Base-by-base conservation (phyloP, 2,888 invertebrate genomes). In the Zootermopsis nevadensis region DNA sequence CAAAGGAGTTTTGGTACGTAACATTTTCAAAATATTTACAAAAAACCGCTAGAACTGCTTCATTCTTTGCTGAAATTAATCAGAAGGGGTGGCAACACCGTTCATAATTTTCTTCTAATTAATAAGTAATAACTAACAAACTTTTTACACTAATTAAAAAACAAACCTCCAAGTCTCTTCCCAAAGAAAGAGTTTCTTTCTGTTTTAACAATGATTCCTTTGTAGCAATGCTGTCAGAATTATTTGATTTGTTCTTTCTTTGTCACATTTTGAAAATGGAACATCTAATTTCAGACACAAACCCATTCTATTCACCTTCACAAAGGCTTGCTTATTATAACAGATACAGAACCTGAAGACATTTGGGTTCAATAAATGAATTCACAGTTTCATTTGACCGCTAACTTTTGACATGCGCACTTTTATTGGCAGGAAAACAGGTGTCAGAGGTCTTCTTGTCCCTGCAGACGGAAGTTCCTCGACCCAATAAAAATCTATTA, bases 101-200 rank as follows among this genome's bases (percentile, higher is more conserved):
- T 22, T 74, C 82, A 76, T 38, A 76, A n/a, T 60, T 80, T 67
- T 69, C 80, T 82, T 69, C 80, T 83, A 81, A 80, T 80, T 82
- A 85, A 83, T 85, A 77, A 85, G 76, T 83, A 74, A 85, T 85
- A 83, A 82, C 85, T 85, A 85, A 85, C 83, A 85, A 83, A 82
- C 83, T 83, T 74, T 85, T 60, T 85, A 85, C 85, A 85, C 83
- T 83, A 81, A 81, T 83, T 81, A 81, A 77, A 83, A 83, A 83
- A 83, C 80, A 82, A 82, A 79, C 33, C 79, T 79, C 31, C 22
- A 10, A 77, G 77, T 55, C 42, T 42, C 77, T 33, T 69, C 69
- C 12, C 69, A 69, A 69, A 69, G 10, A 69, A 33, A 69, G 33
- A 69, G 22, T 33, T 15, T 69, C 69, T 69, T 69, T 69, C 15